Evolutionary conservation across 2,113 vertebrate genomes (phyloP).

Genomic region (Lamprotornis superbus): DNA sequence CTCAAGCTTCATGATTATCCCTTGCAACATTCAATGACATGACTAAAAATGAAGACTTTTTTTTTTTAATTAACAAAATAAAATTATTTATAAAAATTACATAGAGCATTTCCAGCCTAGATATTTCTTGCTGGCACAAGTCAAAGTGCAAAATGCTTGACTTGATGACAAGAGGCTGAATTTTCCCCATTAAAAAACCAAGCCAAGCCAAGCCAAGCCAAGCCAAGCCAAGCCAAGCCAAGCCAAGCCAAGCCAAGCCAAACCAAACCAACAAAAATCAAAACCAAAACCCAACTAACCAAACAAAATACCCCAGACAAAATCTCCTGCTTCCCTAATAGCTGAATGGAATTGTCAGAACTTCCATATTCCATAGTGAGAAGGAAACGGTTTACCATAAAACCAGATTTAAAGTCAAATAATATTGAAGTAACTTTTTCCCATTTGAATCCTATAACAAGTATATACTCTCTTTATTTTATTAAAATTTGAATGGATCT

Average conservation of each 20-base stretch:
- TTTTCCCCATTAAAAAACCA: not conserved
- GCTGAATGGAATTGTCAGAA: not conserved
- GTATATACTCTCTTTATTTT: not conserved
- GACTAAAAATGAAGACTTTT: not conserved
- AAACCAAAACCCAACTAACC: not conserved
- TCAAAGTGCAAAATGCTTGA: not conserved
- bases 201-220: no score
- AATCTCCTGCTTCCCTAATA: not conserved
- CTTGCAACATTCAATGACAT: not conserved
- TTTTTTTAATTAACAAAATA: not conserved
- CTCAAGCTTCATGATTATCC: accelerated
- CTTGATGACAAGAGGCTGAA: not conserved
- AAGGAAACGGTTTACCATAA: not conserved
- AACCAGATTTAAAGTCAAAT: not conserved
- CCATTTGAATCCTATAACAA: not conserved
- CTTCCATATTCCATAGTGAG: not conserved
- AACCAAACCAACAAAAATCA: not conserved
- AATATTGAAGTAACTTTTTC: not conserved
- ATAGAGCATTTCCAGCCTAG: not conserved
- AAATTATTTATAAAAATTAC: not conserved
- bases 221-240: not conserved
- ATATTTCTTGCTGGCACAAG: not conserved
- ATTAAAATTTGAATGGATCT: not conserved
- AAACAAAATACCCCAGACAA: not conserved
- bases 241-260: no score